Evolutionary conservation across 2,888 invertebrate species (phyloP).

Genomic region (Cephus pygmeus): DNA sequence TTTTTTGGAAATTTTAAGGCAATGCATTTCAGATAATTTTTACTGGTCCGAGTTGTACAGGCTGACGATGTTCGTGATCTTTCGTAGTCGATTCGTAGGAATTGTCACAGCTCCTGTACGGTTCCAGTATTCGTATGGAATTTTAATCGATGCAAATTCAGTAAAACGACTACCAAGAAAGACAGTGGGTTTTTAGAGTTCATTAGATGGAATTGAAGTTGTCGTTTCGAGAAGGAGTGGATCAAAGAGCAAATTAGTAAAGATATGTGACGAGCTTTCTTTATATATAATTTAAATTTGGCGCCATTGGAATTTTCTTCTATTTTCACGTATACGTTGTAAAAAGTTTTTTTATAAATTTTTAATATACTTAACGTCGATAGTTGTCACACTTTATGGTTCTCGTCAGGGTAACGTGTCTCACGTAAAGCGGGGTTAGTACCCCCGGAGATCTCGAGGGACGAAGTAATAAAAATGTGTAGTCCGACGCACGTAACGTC

Average conservation of each 20-base stretch:
- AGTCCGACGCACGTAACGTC: slow-evolving; percentile 5
- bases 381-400: neutral
- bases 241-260: neutral
- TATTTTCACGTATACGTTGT: neutral
- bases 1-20: neutral
- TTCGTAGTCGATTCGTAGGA: neutral
- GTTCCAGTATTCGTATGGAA: neutral
- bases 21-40: neutral
- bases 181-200: neutral
- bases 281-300: neutral
- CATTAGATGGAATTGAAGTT: neutral
- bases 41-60: too few species aligned
- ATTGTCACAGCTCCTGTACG: neutral
- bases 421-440: slow-evolving; percentile 1
- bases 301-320: too few species aligned
- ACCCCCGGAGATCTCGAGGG: neutral
- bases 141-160: neutral
- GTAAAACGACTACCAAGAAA: neutral
- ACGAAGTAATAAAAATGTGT: neutral
- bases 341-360: neutral
- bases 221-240: neutral
- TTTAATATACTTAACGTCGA: neutral
- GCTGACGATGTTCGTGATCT: neutral
- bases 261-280: neutral
- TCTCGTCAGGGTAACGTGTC: neutral